Percentiles rank a stretch among this genome's conserved stretches.
phyloP scores from a whole-genome alignment of 2,113 vertebrate genomes.

The Terrapene triunguis region DNA sequence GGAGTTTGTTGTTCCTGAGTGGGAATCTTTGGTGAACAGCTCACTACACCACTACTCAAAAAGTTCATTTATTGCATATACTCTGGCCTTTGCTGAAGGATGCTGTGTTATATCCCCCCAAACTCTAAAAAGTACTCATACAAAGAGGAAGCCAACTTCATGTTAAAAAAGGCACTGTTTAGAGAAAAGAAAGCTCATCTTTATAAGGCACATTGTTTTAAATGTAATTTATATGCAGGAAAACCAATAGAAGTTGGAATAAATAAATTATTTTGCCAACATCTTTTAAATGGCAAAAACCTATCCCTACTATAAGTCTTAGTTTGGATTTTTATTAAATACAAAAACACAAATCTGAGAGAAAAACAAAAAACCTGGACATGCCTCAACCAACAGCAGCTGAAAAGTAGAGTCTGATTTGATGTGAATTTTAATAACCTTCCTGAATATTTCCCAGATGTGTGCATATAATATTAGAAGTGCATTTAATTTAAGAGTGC shows the following conservation, averaged over 20 bases:
- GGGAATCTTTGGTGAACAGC: background rate
- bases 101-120: background rate
- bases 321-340: background rate
- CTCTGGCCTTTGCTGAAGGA: background rate
- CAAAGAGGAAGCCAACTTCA: slow-evolving; percentile 35
- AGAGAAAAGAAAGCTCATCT: background rate
- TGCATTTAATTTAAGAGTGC: slow-evolving; percentile 62
- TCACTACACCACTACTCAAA: background rate
- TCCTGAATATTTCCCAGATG: slow-evolving; percentile 62
- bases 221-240: background rate
- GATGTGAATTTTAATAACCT: slow-evolving; percentile 16
- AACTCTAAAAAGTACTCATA: slow-evolving; percentile 4
- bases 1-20: background rate
- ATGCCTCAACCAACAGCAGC: slow-evolving; percentile 24
- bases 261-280: background rate
- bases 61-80: background rate
- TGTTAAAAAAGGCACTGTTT: slow-evolving; percentile 31
- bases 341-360: background rate
- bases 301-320: background rate
- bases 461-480: slow-evolving; percentile 56
- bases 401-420: slow-evolving; percentile 1
- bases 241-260: background rate
- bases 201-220: background rate
- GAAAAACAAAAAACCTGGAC: background rate
- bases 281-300: background rate